Evolutionary conservation across 2,797 vertebrate species (phyloP).

Genomic region (Nyctibius grandis): DNA sequence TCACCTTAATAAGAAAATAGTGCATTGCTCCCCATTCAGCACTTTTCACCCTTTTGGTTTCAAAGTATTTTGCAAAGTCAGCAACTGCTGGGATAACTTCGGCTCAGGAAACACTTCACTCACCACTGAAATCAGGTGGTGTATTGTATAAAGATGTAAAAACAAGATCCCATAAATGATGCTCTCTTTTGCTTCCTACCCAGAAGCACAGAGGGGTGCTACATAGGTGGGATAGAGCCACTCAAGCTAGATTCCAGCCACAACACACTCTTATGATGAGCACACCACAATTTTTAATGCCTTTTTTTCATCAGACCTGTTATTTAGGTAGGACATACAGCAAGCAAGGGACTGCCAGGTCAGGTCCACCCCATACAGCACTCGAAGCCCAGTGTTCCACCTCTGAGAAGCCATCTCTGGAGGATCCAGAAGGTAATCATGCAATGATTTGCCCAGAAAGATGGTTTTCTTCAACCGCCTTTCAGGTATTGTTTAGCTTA

Average conservation of each 20-base stretch:
- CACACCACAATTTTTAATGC: neutral
- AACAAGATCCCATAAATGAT: neutral
- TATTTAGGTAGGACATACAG: neutral
- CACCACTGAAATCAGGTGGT: neutral
- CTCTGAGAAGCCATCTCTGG: neutral
- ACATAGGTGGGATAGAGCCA: neutral
- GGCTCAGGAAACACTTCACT: neutral
- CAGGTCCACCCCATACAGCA: fast-evolving
- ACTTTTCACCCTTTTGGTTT: neutral
- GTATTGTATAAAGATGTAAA: neutral
- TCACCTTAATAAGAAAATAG: neutral
- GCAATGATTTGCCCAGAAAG: neutral
- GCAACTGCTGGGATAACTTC: neutral
- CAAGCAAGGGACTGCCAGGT: neutral
- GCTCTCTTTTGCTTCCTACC: neutral
- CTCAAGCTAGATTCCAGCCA: neutral
- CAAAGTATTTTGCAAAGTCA: neutral
- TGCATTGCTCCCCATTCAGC: neutral
- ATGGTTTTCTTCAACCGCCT: fast-evolving
- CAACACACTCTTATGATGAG: neutral
- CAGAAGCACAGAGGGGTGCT: neutral
- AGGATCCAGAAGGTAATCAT: neutral
- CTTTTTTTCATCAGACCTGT: neutral
- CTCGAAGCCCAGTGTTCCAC: neutral
- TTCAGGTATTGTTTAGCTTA: neutral